phyloP scores from a whole-genome alignment of 2,113 vertebrate genomes.

The Lota lota region DNA sequence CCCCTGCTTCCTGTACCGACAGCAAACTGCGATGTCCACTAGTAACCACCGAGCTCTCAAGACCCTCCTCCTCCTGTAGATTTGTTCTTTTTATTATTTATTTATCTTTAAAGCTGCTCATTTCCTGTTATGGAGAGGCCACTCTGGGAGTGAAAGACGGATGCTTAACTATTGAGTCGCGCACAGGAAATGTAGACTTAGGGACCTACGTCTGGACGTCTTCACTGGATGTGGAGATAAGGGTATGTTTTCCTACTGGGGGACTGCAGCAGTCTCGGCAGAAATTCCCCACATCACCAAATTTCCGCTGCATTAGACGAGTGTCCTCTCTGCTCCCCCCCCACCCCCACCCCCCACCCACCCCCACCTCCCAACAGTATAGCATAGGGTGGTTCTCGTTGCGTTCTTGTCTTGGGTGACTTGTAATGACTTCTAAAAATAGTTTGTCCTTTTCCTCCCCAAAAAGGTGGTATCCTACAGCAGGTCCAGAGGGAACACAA shows the following conservation, averaged over 20 bases:
- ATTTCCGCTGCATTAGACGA: constrained; percentile 29
- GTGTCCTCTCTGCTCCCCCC: constrained; percentile 17
- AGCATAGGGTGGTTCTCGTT: too few species aligned
- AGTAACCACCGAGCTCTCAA: constrained; percentile 36
- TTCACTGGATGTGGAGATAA: neutral
- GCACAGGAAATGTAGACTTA: constrained; percentile 39
- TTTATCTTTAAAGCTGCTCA: constrained; percentile 43
- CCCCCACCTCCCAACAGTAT: too few species aligned
- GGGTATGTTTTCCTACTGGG: neutral
- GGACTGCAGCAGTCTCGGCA: neutral
- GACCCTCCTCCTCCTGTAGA: constrained; percentile 25
- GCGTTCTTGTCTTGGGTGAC: neutral
- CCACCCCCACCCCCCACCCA: constrained; percentile 19
- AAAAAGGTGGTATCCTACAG: constrained; percentile 25
- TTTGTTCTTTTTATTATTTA: too few species aligned
- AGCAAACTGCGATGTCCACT: constrained; percentile 55
- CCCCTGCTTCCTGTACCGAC: constrained; percentile 70
- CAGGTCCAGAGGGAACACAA: constrained; percentile 39
- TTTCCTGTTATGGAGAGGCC: constrained; percentile 59
- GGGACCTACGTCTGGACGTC: constrained; percentile 18
- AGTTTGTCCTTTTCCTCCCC: constrained; percentile 43
- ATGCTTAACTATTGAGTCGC: constrained; percentile 24
- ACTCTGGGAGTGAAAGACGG: neutral
- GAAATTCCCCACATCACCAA: constrained; percentile 24
- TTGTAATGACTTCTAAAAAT: constrained; percentile 49